Percentiles rank a stretch among this genome's conserved stretches.
Evolutionary conservation across 2,113 vertebrate species (phyloP).

Genomic region (Guaruba guarouba): DNA sequence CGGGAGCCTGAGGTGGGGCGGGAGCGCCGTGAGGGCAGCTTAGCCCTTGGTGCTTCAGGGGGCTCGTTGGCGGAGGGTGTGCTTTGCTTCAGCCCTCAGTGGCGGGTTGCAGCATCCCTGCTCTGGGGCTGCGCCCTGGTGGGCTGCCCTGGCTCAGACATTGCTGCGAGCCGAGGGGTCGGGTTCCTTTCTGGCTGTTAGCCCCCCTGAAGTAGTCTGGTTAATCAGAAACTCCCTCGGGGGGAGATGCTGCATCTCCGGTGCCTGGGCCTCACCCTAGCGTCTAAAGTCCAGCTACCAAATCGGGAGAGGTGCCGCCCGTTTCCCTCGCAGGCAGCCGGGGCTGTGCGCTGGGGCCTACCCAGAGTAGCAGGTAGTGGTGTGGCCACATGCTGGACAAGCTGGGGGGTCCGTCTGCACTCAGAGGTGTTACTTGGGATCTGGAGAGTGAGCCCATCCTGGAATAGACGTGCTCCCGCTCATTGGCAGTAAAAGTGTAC

Average conservation of each 20-base stretch:
- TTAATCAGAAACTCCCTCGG: background rate
- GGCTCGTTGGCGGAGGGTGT: rapidly evolving
- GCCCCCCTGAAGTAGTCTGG: rapidly evolving
- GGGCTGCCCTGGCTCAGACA: too few relatives aligned
- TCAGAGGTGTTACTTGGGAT: background rate
- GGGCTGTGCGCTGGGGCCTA: rapidly evolving
- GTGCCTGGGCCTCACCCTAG: background rate
- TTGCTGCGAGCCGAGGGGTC: too few relatives aligned
- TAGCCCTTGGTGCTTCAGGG: too few relatives aligned
- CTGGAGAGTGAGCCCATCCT: too few relatives aligned
- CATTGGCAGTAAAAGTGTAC: rapidly evolving
- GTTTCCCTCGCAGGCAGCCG: background rate
- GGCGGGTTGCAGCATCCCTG: rapidly evolving
- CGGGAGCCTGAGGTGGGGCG: background rate
- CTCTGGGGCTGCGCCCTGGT: too few relatives aligned
- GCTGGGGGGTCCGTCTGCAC: rapidly evolving
- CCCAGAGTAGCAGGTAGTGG: rapidly evolving
- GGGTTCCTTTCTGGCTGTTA: too few relatives aligned
- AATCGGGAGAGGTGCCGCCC: rapidly evolving
- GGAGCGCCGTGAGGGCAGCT: background rate
- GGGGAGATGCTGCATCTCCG: background rate
- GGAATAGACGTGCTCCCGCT: background rate
- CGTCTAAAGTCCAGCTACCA: background rate
- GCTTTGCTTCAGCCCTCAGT: rapidly evolving
- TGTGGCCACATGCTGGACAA: background rate